Evolutionary conservation across 2,113 vertebrate genomes (phyloP).

Genomic region (Laterallus jamaicensis): DNA sequence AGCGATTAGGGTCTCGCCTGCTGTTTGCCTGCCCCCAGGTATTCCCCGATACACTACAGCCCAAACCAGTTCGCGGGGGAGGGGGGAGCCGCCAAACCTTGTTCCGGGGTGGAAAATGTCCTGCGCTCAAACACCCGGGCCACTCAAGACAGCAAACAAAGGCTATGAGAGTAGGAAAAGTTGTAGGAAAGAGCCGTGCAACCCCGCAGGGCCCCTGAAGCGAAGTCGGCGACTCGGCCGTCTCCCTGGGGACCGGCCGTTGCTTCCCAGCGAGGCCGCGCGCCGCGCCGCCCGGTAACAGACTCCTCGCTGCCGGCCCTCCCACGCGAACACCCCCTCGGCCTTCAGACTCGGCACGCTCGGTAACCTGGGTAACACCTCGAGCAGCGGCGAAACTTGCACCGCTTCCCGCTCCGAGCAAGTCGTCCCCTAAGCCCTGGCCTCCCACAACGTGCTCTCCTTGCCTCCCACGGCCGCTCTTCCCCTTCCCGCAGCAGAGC

Average conservation of each 20-base stretch:
- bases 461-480: background rate
- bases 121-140: too few species aligned
- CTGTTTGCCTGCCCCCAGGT: too few species aligned
- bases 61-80: background rate
- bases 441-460: background rate
- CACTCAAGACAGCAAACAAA: slow-evolving; percentile 63
- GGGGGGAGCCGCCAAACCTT: background rate
- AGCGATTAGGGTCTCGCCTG: background rate
- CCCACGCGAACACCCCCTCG: too few species aligned
- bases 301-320: background rate
- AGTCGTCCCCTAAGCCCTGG: background rate
- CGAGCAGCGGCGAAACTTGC: background rate
- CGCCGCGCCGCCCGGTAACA: background rate
- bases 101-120: background rate
- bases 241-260: background rate
- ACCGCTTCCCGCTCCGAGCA: background rate
- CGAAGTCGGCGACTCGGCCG: background rate
- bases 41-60: background rate
- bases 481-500: background rate
- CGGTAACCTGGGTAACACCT: background rate
- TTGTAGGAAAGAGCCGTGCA: background rate
- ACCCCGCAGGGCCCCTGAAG: background rate
- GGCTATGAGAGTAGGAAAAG: slow-evolving; percentile 18
- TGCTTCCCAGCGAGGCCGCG: background rate
- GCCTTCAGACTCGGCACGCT: too few species aligned